A percentile compares a stretch with the other conserved stretches of the same genome.
Evolutionary conservation across 2,888 invertebrate species (phyloP).

Genomic region (Tachina fera): DNA sequence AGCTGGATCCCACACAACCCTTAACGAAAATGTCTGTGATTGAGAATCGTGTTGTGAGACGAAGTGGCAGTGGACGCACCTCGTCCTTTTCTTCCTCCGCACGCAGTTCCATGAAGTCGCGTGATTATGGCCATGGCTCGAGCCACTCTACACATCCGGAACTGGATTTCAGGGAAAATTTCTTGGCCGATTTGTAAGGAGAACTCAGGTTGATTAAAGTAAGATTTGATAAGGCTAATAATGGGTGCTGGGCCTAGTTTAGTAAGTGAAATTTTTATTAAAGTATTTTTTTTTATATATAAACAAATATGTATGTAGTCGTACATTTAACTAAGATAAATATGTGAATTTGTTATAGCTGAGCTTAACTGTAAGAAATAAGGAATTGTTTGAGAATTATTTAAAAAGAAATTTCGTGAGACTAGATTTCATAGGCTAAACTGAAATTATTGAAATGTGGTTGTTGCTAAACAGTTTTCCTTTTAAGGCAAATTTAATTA

Average conservation of each 20-base stretch:
- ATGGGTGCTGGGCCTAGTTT: constrained; percentile 30
- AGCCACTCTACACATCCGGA: constrained; percentile 81
- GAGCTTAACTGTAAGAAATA: background rate
- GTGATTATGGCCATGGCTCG: constrained; percentile 80
- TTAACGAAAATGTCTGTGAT: constrained; percentile 82
- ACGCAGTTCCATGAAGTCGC: constrained; percentile 81
- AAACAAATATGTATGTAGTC: background rate
- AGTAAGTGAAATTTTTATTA: background rate
- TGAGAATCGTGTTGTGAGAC: constrained; percentile 81
- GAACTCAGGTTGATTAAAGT: constrained; percentile 21
- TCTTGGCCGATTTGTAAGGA: constrained; percentile 81
- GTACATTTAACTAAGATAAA: background rate
- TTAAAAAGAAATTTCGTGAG: background rate
- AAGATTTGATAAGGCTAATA: background rate
- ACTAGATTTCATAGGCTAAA: too few relatives aligned
- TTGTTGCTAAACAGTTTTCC: too few relatives aligned
- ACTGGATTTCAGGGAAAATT: constrained; percentile 82
- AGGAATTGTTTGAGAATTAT: background rate
- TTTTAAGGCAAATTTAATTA: too few relatives aligned
- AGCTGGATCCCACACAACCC: constrained; percentile 81
- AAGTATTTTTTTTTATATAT: background rate
- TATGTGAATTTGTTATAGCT: constrained; percentile 12
- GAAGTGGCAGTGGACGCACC: constrained; percentile 78
- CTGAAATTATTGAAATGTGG: too few relatives aligned
- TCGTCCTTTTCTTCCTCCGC: constrained; percentile 80